phyloP scores from a whole-genome alignment of 2,113 vertebrate genomes.

The Laterallus jamaicensis region DNA sequence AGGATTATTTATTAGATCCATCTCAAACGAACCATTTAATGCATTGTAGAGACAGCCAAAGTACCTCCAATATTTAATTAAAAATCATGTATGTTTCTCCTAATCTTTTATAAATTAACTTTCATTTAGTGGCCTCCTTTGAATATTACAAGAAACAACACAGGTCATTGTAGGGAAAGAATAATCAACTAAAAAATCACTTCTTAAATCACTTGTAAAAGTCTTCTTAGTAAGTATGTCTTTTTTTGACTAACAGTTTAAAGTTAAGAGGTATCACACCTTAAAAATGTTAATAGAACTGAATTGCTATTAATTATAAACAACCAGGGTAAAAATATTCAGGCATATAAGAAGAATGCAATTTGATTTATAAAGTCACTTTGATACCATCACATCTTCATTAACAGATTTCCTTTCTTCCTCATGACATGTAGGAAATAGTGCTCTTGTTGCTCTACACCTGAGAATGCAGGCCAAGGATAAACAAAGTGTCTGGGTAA shows the following conservation, averaged over 20 bases:
- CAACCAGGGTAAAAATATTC: neutral
- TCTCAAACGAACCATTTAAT: neutral
- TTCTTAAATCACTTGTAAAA: neutral
- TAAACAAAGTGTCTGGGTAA: neutral
- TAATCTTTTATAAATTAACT: neutral
- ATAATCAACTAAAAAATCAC: neutral
- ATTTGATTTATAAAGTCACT: neutral
- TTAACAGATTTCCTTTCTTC: neutral
- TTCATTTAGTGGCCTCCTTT: neutral
- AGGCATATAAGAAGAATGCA: neutral
- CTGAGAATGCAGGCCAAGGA: neutral
- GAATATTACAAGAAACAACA: neutral
- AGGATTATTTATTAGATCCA: conserved; percentile 8
- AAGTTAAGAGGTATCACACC: neutral
- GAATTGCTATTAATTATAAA: neutral
- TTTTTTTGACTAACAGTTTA: neutral
- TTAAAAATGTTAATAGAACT: neutral
- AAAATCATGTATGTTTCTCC: neutral
- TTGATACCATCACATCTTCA: neutral
- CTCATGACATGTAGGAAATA: neutral
- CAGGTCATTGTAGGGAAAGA: neutral
- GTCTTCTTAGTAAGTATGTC: neutral
- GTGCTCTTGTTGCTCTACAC: neutral
- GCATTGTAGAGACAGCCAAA: neutral
- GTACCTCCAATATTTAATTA: neutral